Conservation (phyloP, 2,113 vertebrate genomes). For the Thomomys bottae region DNA sequence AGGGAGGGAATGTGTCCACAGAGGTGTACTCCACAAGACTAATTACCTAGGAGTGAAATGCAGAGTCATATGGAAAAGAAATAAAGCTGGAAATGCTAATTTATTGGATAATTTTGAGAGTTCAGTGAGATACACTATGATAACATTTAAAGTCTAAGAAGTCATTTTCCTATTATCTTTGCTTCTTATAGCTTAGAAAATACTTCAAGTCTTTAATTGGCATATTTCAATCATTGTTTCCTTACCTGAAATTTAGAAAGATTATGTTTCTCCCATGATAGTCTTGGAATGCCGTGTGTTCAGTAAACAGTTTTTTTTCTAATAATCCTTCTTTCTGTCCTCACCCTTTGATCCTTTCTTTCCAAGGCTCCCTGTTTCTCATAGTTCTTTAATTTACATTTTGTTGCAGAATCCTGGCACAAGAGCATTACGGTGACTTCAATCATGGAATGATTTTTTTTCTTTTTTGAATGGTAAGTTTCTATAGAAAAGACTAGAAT, state of each 20-base stretch:
- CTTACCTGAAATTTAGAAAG: slow-evolving; percentile 26
- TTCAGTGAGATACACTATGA: background rate
- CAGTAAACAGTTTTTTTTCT: background rate
- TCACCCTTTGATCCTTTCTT: slow-evolving; percentile 44
- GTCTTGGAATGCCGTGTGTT: slow-evolving; percentile 33
- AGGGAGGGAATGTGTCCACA: background rate
- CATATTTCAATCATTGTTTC: background rate
- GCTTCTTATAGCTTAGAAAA: background rate
- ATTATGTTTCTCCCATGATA: background rate
- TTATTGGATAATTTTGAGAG: background rate
- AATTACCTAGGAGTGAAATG: too few relatives aligned
- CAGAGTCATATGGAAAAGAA: too few relatives aligned
- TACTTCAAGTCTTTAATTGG: slow-evolving; percentile 25
- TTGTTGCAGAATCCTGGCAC: slow-evolving; percentile 20
- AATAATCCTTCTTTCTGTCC: slow-evolving; percentile 12
- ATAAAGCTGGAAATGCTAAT: background rate
- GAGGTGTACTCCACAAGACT: background rate
- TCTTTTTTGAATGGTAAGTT: slow-evolving; percentile 41
- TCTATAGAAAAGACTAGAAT: slow-evolving; percentile 29
- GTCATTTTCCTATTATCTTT: background rate
- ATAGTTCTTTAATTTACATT: slow-evolving; percentile 61
- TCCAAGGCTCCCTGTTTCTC: slow-evolving; percentile 17
- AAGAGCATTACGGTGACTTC: slow-evolving; percentile 39
- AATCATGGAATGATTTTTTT: background rate
- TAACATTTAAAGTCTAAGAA: background rate